These are phyloP conservation scores for Lerista edwardsae DNA, from an alignment of 2,797 vertebrate genomes.

Conservation along the genomic window DNA sequence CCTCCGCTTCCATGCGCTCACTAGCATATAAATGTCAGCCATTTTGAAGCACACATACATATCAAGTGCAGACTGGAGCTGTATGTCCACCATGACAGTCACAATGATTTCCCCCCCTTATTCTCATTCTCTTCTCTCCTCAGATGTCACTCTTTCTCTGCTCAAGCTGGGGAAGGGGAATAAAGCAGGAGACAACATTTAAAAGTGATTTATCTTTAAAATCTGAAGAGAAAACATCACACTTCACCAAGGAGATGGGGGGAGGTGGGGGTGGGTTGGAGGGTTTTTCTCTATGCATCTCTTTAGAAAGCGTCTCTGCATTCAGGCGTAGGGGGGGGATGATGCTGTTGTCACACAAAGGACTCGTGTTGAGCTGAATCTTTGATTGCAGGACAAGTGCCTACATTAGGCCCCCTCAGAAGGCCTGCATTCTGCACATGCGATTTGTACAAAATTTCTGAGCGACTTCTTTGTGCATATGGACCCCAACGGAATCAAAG, in stretches of 20 bases:
- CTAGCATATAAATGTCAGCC: constrained; percentile 52
- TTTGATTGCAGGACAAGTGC: constrained; percentile 71
- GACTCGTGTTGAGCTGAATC: constrained; percentile 71
- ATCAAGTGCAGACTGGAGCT: constrained; percentile 39
- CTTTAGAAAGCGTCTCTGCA: constrained; percentile 60
- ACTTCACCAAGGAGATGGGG: constrained; percentile 51
- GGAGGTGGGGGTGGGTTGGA: constrained; percentile 38
- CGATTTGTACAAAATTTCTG: constrained; percentile 67
- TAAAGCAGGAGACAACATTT: background rate
- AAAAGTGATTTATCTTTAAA: constrained; percentile 28
- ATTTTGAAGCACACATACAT: constrained; percentile 42
- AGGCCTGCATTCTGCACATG: constrained; percentile 57
- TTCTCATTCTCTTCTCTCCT: background rate
- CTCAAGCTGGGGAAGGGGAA: background rate
- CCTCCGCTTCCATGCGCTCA: constrained; percentile 7
- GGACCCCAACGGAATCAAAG: constrained; percentile 68
- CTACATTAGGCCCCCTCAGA: constrained; percentile 66
- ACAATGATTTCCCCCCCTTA: constrained; percentile 19
- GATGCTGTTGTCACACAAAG: constrained; percentile 70
- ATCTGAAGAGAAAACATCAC: background rate
- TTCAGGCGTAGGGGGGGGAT: constrained; percentile 61
- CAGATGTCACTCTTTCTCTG: background rate
- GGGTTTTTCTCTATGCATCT: constrained; percentile 48
- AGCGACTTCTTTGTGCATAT: constrained; percentile 70
- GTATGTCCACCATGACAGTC: constrained; percentile 47